These are phyloP conservation scores for Zosterops lateralis DNA, from an alignment of 2,113 vertebrate genomes.

Conservation along the genomic window DNA sequence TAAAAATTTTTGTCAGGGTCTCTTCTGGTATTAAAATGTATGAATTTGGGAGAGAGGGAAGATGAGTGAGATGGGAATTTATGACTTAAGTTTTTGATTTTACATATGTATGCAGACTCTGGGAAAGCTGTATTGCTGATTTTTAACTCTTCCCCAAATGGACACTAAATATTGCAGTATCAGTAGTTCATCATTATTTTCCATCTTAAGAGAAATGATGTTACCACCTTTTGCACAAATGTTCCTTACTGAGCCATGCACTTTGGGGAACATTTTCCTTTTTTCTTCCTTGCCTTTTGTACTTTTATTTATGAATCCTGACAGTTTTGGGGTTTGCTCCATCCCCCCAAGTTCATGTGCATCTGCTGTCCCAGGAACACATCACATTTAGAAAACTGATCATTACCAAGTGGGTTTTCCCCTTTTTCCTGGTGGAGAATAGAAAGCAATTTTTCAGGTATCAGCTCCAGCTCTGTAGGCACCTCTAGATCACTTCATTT, in stretches of 20 bases:
- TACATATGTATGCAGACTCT: neutral
- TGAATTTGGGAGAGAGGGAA: neutral
- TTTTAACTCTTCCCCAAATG: slow-evolving; percentile 36
- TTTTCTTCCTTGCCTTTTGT: neutral
- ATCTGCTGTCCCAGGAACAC: slow-evolving; percentile 29
- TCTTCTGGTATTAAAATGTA: neutral
- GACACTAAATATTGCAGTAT: slow-evolving; percentile 38
- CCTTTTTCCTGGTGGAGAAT: neutral
- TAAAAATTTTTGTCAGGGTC: neutral
- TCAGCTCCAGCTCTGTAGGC: slow-evolving; percentile 62
- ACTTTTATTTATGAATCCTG: neutral
- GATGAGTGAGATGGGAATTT: neutral
- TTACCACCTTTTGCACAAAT: slow-evolving; percentile 10
- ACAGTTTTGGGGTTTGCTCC: slow-evolving; percentile 11
- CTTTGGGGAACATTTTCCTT: neutral
- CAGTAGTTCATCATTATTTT: slow-evolving; percentile 6
- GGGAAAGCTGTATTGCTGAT: neutral
- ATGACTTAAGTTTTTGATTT: slow-evolving; percentile 1
- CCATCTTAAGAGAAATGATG: neutral
- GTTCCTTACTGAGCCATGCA: neutral
- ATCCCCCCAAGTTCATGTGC: neutral
- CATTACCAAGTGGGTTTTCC: neutral
- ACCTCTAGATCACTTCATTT: slow-evolving; percentile 60
- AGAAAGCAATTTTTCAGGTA: slow-evolving; percentile 46
- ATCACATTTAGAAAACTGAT: neutral